Conservation (phyloP, 2,888 invertebrate genomes). For the Ceriagrion tenellum region DNA sequence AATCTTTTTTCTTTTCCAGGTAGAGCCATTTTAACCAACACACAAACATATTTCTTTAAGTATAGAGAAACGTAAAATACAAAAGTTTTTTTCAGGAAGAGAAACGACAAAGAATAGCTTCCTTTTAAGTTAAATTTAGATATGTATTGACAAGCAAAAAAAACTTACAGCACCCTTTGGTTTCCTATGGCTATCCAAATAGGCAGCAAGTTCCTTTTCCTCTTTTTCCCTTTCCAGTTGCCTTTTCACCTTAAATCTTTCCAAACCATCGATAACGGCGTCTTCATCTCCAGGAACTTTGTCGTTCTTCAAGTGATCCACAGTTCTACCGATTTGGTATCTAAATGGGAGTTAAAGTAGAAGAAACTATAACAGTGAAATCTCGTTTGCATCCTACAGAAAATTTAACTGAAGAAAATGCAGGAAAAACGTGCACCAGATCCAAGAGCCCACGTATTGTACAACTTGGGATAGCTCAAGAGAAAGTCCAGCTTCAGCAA, state of each 20-base stretch:
- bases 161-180: neutral
- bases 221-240: neutral
- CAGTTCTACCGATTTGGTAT: constrained; percentile 80
- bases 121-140: neutral
- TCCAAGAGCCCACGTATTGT: neutral
- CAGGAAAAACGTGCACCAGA: neutral
- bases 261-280: neutral
- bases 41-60: too few species aligned
- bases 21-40: too few species aligned
- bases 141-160: neutral
- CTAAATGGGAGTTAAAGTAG: constrained; percentile 73
- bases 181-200: neutral
- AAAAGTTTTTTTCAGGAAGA: too few species aligned
- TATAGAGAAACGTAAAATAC: too few species aligned
- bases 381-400: too few species aligned
- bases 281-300: constrained; percentile 78
- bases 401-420: too few species aligned
- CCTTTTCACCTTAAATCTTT: neutral
- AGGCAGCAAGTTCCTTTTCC: neutral
- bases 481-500: too few species aligned
- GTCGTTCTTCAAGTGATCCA: constrained; percentile 79
- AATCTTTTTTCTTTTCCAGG: too few species aligned
- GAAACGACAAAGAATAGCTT: too few species aligned
- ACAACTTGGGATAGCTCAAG: neutral
- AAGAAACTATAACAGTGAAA: neutral